Conservation (phyloP, 2,113 vertebrate genomes). For the Neopipo cinnamomea region DNA sequence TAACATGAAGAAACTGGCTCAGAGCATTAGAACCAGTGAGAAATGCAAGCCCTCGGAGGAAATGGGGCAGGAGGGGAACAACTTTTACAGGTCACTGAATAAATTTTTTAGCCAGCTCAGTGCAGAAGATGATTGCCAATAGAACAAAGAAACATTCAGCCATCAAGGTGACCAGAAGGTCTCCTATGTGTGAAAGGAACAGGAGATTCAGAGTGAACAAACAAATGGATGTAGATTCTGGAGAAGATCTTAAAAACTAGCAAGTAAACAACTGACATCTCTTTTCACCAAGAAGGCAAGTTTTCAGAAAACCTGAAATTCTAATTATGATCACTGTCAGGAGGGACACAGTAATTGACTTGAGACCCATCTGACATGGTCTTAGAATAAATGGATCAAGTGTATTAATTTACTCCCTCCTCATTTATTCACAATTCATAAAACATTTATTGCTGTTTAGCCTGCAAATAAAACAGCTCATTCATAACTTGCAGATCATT, state of each 20-base stretch:
- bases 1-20: not conserved
- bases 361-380: not conserved
- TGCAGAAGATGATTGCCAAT: not conserved
- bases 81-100: not conserved
- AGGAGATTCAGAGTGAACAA: not conserved
- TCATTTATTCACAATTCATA: not conserved
- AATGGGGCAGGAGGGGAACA: accelerated
- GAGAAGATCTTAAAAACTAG: not conserved
- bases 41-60: not conserved
- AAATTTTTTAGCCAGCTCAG: not conserved
- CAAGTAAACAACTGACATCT: not conserved
- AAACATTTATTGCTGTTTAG: not conserved
- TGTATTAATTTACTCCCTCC: not conserved
- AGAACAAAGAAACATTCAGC: not conserved
- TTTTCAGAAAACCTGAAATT: not conserved
- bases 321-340: not conserved
- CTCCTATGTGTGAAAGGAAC: not conserved
- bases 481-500: not conserved
- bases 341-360: not conserved
- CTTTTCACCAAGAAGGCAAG: not conserved
- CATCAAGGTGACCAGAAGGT: not conserved
- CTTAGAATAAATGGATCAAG: not conserved
- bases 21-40: not conserved
- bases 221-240: not conserved
- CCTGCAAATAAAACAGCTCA: not conserved